Conservation (phyloP, 92 coral and sea anemone species). For the Galaxea fascicularis region DNA sequence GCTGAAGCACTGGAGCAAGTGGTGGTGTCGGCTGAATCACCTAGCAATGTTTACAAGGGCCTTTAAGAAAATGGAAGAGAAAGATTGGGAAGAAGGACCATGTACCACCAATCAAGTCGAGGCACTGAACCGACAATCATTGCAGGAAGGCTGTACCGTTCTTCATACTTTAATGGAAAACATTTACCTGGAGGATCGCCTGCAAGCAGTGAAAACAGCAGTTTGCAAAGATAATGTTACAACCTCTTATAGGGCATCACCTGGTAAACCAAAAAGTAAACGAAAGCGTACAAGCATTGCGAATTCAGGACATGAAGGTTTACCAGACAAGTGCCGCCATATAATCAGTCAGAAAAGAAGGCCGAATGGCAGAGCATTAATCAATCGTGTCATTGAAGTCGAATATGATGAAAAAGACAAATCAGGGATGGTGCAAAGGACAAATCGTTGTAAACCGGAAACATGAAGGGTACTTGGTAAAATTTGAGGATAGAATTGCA, state of each 20-base stretch:
- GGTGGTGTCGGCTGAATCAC: slow-evolving; percentile 62
- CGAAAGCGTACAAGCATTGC: slow-evolving; percentile 29
- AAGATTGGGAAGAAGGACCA: slow-evolving; percentile 63
- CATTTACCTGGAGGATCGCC: slow-evolving; percentile 50
- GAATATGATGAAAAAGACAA: slow-evolving; percentile 56
- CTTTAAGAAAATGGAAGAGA: slow-evolving; percentile 57
- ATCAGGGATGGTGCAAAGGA: slow-evolving; percentile 62
- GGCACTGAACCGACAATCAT: slow-evolving; percentile 56
- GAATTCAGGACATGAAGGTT: slow-evolving; percentile 45
- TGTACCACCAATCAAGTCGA: slow-evolving; percentile 61
- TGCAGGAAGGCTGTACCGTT: slow-evolving; percentile 40
- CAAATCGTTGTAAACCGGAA: slow-evolving; percentile 48
- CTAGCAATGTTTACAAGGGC: slow-evolving; percentile 60
- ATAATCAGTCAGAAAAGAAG: slow-evolving; percentile 23
- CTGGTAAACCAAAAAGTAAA: slow-evolving; percentile 34
- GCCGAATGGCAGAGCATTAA: slow-evolving; percentile 50
- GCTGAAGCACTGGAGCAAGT: slow-evolving; percentile 55
- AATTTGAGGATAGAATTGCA: slow-evolving; percentile 37
- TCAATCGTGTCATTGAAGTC: slow-evolving; percentile 39
- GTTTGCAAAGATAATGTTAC: slow-evolving; percentile 50
- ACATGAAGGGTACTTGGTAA: slow-evolving; percentile 52
- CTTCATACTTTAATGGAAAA: slow-evolving; percentile 42
- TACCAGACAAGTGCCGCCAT: slow-evolving; percentile 52
- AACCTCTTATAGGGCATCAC: slow-evolving; percentile 48
- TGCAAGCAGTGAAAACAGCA: slow-evolving; percentile 51